Conservation (phyloP, 2,113 vertebrate species). For the Rafetus swinhoei region DNA sequence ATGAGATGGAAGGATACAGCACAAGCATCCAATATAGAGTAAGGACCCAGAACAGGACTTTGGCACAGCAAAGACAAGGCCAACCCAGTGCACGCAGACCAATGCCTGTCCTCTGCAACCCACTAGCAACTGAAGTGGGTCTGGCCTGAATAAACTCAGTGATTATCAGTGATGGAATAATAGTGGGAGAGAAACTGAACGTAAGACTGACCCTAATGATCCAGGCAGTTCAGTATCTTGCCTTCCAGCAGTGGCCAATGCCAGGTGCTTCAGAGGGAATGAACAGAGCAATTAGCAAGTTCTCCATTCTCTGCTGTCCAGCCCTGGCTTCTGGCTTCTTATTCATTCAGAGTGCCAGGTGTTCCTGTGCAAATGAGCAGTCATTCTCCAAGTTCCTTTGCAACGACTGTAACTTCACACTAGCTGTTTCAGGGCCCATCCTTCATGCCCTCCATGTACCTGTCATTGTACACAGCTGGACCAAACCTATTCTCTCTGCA, state of each 20-base stretch:
- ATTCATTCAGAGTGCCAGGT: neutral
- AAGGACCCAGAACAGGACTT: conserved; percentile 44
- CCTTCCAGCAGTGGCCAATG: neutral
- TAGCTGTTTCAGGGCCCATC: accelerated
- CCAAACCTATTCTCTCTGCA: neutral
- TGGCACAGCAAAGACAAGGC: conserved; percentile 40
- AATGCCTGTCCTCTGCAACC: conserved; percentile 5
- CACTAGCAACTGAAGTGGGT: neutral
- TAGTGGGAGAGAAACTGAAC: neutral
- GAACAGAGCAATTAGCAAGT: neutral
- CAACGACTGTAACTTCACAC: neutral
- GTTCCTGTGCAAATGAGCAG: neutral
- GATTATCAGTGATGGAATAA: neutral
- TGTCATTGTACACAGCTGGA: neutral
- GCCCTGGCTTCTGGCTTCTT: neutral
- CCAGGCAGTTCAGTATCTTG: neutral
- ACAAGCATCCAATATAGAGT: conserved; percentile 43
- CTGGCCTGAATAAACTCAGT: neutral
- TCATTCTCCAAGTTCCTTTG: neutral
- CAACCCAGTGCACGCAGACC: neutral
- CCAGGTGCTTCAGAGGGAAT: neutral
- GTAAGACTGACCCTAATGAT: neutral
- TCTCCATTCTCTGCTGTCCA: neutral
- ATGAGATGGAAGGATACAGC: conserved; percentile 58
- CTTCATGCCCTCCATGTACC: no score